Evolutionary conservation across 2,888 invertebrate genomes (phyloP).

Genomic region (Folsomia manolachei): DNA sequence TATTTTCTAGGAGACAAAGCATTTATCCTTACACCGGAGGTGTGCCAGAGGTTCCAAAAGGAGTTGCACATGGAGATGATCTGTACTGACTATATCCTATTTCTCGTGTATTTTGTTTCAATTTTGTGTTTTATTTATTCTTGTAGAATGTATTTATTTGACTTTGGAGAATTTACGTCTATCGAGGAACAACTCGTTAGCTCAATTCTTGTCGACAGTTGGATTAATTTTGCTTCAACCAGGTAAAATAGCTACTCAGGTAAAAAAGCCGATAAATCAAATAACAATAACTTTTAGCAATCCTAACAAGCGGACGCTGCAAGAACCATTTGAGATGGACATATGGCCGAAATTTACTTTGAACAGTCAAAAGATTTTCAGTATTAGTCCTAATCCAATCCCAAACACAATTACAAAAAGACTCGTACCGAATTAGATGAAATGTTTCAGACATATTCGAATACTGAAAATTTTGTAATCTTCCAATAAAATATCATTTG

Average conservation of each 20-base stretch:
- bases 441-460: no score
- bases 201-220: not conserved
- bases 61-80: slow-evolving; percentile 28
- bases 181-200: slow-evolving; percentile 5
- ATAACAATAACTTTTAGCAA: slow-evolving; percentile 8
- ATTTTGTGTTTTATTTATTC: no score
- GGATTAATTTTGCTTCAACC: slow-evolving; percentile 24
- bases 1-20: slow-evolving; percentile 16
- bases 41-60: slow-evolving; percentile 24
- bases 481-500: no score
- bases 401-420: not conserved
- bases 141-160: slow-evolving; percentile 28
- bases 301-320: slow-evolving; percentile 9
- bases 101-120: no score
- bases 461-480: no score
- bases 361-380: not conserved
- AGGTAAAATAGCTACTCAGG: slow-evolving; percentile 8
- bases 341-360: slow-evolving; percentile 24
- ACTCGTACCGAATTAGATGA: not conserved
- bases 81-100: no score
- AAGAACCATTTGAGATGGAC: not conserved
- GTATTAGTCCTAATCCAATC: not conserved
- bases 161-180: slow-evolving; percentile 7
- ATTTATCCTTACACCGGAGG: slow-evolving; percentile 21
- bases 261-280: not conserved